A percentile compares a stretch with the other conserved stretches of the same genome.
These are phyloP conservation scores for Bedellia somnulentella DNA, from an alignment of 2,888 invertebrate genomes.

Conservation along the genomic window DNA sequence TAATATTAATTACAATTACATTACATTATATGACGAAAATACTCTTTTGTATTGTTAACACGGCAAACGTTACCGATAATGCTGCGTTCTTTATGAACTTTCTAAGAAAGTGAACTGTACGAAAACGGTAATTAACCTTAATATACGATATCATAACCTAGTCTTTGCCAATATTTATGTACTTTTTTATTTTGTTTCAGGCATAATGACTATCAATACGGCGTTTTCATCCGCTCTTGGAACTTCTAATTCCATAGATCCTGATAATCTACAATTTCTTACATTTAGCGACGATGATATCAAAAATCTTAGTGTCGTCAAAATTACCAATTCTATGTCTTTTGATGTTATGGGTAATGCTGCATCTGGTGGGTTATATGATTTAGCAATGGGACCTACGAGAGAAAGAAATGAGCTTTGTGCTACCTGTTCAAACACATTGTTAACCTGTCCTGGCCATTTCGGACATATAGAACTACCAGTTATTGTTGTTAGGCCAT, in stretches of 20 bases:
- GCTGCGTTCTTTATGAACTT: no score
- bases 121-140: no score
- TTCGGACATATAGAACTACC: constrained; percentile 93
- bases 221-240: constrained; percentile 21
- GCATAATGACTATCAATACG: constrained; percentile 30
- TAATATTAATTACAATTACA: no score
- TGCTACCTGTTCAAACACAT: constrained; percentile 72
- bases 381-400: constrained; percentile 74
- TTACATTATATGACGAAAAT: no score
- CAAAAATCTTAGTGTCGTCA: constrained; percentile 75
- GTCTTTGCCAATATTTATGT: background rate
- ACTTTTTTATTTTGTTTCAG: constrained; percentile 2
- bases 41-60: no score
- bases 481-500: constrained; percentile 85
- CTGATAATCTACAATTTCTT: constrained; percentile 63
- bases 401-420: constrained; percentile 72
- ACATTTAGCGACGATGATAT: constrained; percentile 78
- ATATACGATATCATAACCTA: no score
- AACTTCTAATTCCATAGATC: constrained; percentile 30
- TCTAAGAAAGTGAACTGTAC: no score
- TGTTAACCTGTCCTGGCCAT: constrained; percentile 83
- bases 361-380: constrained; percentile 86
- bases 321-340: constrained; percentile 75
- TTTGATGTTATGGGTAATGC: constrained; percentile 86
- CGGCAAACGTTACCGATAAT: no score